phyloP scores from a whole-genome alignment of 2,888 invertebrate species.

The Phrixothrix hirtus region DNA sequence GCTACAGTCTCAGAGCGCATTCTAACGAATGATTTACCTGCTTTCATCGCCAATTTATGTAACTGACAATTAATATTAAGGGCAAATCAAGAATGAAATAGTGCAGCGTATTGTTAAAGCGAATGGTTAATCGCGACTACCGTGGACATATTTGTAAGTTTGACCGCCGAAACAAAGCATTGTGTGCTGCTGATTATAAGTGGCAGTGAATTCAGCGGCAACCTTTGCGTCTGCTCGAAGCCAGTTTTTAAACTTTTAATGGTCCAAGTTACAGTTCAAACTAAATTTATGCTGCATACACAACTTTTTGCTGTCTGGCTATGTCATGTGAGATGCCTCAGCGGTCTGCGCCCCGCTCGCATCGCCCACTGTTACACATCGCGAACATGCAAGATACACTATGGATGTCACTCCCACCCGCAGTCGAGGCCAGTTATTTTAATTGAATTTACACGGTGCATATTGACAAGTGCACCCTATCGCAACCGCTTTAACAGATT shows the following conservation, averaged over 20 bases:
- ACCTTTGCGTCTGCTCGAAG: slow-evolving; percentile 48
- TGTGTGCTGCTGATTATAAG: slow-evolving; percentile 44
- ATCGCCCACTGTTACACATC: slow-evolving; percentile 39
- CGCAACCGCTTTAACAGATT: slow-evolving; percentile 8
- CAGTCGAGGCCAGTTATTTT: slow-evolving; percentile 31
- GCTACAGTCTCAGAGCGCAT: slow-evolving; percentile 27
- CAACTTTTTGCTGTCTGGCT: slow-evolving; percentile 53
- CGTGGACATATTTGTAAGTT: slow-evolving; percentile 38
- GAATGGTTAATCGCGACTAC: slow-evolving; percentile 36
- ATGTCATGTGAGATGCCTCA: slow-evolving; percentile 48
- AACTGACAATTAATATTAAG: slow-evolving; percentile 16
- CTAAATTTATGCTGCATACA: slow-evolving; percentile 48
- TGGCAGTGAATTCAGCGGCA: slow-evolving; percentile 42
- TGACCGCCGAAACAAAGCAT: slow-evolving; percentile 43
- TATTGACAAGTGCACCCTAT: slow-evolving; percentile 24
- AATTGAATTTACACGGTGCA: slow-evolving; percentile 32
- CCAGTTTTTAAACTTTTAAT: slow-evolving; percentile 56
- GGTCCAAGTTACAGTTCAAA: slow-evolving; percentile 50
- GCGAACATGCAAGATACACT: slow-evolving; percentile 33
- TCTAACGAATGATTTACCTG: slow-evolving; percentile 31
- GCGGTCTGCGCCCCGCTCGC: slow-evolving; percentile 35
- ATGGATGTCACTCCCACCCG: slow-evolving; percentile 32
- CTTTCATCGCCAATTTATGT: slow-evolving; percentile 30
- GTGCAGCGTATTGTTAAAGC: slow-evolving; percentile 33
- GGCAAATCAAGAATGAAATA: slow-evolving; percentile 20